Conservation (phyloP, 2,113 vertebrate species). For the Nothocercus nigrocapillus region DNA sequence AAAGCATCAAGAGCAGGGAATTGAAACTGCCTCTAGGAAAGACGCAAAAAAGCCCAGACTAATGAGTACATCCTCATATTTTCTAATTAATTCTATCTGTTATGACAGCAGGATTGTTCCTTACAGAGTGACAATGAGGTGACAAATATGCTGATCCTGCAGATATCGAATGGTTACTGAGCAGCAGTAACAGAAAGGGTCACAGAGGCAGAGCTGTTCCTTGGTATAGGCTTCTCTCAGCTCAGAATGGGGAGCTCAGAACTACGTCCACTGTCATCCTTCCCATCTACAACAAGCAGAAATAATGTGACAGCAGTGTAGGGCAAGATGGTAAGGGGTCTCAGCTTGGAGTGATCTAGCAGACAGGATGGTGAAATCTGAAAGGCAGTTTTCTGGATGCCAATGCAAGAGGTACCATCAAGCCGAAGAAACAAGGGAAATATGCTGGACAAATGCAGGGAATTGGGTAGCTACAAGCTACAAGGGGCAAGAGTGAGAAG, state of each 20-base stretch:
- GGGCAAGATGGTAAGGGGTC: neutral
- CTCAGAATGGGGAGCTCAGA: neutral
- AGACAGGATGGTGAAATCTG: neutral
- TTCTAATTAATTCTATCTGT: neutral
- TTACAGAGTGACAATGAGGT: neutral
- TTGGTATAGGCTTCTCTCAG: neutral
- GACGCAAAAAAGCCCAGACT: neutral
- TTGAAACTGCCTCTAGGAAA: neutral
- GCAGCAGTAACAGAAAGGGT: neutral
- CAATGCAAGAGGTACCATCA: neutral
- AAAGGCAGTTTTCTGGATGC: neutral
- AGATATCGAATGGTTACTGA: neutral
- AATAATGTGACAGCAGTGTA: neutral
- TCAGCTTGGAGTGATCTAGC: neutral
- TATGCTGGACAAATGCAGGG: neutral
- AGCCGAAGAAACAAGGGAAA: neutral
- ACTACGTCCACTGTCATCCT: neutral
- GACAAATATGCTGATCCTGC: neutral
- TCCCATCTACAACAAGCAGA: neutral
- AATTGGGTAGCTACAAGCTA: neutral
- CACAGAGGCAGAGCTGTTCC: neutral
- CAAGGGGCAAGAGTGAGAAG: neutral
- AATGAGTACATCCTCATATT: neutral
- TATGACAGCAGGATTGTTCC: neutral
- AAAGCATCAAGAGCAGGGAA: neutral